These are phyloP conservation scores for Mya arenaria DNA, from an alignment of 1,140 invertebrate species.

Conservation along the genomic window DNA sequence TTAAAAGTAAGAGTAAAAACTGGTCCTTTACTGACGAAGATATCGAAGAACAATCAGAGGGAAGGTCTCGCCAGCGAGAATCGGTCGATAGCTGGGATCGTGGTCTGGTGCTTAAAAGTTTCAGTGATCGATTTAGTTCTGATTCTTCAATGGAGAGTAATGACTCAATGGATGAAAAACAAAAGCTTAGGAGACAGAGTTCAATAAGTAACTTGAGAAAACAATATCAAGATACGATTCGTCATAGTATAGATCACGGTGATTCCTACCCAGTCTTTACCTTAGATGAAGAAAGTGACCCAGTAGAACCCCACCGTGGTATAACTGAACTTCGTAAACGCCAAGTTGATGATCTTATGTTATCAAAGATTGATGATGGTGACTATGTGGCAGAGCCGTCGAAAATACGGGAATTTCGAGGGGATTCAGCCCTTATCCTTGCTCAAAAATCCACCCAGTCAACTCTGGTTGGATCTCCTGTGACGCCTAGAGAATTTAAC, in stretches of 20 bases:
- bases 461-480: slow-evolving; percentile 13
- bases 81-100: slow-evolving; percentile 22
- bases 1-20: slow-evolving; percentile 23
- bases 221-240: slow-evolving; percentile 34
- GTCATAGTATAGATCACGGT: slow-evolving; percentile 21
- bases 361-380: slow-evolving; percentile 25
- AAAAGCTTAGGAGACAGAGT: slow-evolving; percentile 4
- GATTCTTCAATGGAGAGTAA: slow-evolving; percentile 37
- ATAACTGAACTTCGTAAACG: slow-evolving; percentile 7
- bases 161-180: slow-evolving; percentile 16
- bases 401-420: not conserved
- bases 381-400: slow-evolving; percentile 21
- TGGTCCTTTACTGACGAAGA: slow-evolving; percentile 41
- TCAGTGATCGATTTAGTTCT: slow-evolving; percentile 48
- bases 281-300: not conserved
- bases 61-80: not conserved
- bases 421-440: not conserved
- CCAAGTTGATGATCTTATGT: slow-evolving; percentile 20
- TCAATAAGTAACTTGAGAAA: slow-evolving; percentile 35
- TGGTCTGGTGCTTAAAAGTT: slow-evolving; percentile 31
- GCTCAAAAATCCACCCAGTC: slow-evolving; percentile 41
- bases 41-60: not conserved
- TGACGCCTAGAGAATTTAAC: slow-evolving; percentile 23
- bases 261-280: slow-evolving; percentile 27
- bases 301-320: not conserved